phyloP scores from a whole-genome alignment of 1,140 invertebrate species.

The Lethrus apterus region DNA sequence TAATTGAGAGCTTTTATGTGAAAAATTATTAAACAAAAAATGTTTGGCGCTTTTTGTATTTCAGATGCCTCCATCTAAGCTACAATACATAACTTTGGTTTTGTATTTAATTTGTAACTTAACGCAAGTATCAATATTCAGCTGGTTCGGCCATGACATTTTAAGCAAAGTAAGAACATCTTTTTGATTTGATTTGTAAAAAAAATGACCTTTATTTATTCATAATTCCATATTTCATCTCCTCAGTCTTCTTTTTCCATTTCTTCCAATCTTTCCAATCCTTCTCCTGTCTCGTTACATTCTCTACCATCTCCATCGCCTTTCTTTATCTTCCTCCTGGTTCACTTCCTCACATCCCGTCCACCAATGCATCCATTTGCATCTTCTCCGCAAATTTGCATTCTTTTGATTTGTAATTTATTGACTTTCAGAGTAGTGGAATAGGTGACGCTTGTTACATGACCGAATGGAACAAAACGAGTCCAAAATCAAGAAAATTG shows the following conservation, averaged over 20 bases:
- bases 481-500: slow-evolving; percentile 21
- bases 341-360: too few relatives aligned
- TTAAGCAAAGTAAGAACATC: slow-evolving; percentile 20
- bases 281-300: too few relatives aligned
- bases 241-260: neutral
- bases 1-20: too few relatives aligned
- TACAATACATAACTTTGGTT: slow-evolving; percentile 19
- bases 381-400: neutral
- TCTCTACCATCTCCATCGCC: neutral
- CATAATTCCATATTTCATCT: too few relatives aligned
- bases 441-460: slow-evolving; percentile 24
- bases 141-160: slow-evolving; percentile 28
- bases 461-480: slow-evolving; percentile 21
- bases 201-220: too few relatives aligned
- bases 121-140: slow-evolving; percentile 26
- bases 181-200: too few relatives aligned
- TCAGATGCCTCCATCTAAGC: slow-evolving; percentile 20
- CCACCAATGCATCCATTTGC: too few relatives aligned
- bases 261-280: neutral
- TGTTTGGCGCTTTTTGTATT: slow-evolving; percentile 1
- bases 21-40: neutral
- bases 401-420: neutral
- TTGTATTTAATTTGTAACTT: slow-evolving; percentile 25
- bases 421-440: slow-evolving; percentile 21
- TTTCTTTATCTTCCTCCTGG: too few relatives aligned